phyloP scores from a whole-genome alignment of 2,113 vertebrate species.

The Tragelaphus buxtoni region DNA sequence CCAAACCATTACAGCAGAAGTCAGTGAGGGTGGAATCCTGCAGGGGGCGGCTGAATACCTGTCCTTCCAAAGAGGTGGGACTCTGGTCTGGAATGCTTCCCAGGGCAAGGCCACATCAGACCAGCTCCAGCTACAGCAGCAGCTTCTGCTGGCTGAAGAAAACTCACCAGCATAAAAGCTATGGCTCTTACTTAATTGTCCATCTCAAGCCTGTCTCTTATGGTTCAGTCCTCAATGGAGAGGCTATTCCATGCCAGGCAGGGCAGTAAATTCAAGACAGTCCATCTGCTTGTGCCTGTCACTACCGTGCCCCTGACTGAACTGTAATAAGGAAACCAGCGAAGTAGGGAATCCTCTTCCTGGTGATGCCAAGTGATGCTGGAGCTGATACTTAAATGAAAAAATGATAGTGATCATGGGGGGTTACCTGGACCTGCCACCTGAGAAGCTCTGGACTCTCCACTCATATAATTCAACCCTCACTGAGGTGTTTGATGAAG shows the following conservation, averaged over 20 bases:
- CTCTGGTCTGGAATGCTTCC: no score
- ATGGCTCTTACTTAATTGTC: not conserved
- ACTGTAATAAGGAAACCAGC: not conserved
- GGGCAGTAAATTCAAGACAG: not conserved
- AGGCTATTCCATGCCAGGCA: not conserved
- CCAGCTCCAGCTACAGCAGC: not conserved
- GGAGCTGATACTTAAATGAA: not conserved
- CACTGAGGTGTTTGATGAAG: no score
- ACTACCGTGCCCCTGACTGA: not conserved
- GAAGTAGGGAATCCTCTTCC: not conserved
- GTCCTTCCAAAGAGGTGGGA: not conserved
- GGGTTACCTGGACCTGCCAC: not conserved
- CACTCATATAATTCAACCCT: not conserved
- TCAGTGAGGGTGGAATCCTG: not conserved
- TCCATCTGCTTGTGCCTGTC: not conserved
- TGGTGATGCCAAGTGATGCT: not conserved
- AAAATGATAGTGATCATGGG: not conserved
- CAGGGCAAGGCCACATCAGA: not conserved
- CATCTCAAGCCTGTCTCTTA: not conserved
- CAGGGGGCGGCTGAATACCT: no score
- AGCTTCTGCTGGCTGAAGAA: not conserved
- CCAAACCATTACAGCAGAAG: not conserved
- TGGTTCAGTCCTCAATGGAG: not conserved
- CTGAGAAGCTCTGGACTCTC: not conserved
- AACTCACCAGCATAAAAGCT: not conserved